A percentile compares a stretch with the other conserved stretches of the same genome.
phyloP scores from a whole-genome alignment of 2,888 invertebrate species.

The Bombylius major region DNA sequence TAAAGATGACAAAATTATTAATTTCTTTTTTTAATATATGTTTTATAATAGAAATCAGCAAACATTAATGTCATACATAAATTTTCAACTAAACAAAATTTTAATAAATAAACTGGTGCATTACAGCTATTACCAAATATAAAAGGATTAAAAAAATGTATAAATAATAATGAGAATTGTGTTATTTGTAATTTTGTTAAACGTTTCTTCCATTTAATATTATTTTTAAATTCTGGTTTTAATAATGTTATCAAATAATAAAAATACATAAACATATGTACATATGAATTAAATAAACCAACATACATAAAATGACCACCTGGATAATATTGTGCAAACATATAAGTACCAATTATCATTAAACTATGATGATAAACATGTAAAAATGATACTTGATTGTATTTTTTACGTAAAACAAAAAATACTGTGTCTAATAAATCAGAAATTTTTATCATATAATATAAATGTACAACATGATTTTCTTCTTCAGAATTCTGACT shows the following conservation, averaged over 20 bases:
- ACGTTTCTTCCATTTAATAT: constrained; percentile 65
- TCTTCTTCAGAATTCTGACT: no score
- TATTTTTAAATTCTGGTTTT: constrained; percentile 52
- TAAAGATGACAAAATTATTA: no score
- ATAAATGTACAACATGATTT: no score
- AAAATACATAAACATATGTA: constrained; percentile 72
- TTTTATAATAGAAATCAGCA: constrained; percentile 31
- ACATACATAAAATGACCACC: constrained; percentile 54
- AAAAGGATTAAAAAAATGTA: neutral
- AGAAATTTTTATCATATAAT: no score
- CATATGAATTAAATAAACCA: constrained; percentile 59
- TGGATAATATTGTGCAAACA: constrained; percentile 42
- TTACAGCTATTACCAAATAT: constrained; percentile 13
- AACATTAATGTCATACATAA: constrained; percentile 34
- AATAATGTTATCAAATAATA: constrained; percentile 64
- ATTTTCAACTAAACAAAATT: constrained; percentile 14
- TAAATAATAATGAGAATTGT: neutral
- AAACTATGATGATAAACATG: no score
- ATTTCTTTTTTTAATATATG: constrained; percentile 21
- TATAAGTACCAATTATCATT: constrained; percentile 41
- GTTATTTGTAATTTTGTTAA: constrained; percentile 65
- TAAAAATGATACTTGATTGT: no score
- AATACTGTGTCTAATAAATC: no score
- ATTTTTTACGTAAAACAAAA: no score
- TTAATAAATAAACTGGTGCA: neutral